Conservation (phyloP, 2,797 vertebrate genomes). For the Squalus acanthias region DNA sequence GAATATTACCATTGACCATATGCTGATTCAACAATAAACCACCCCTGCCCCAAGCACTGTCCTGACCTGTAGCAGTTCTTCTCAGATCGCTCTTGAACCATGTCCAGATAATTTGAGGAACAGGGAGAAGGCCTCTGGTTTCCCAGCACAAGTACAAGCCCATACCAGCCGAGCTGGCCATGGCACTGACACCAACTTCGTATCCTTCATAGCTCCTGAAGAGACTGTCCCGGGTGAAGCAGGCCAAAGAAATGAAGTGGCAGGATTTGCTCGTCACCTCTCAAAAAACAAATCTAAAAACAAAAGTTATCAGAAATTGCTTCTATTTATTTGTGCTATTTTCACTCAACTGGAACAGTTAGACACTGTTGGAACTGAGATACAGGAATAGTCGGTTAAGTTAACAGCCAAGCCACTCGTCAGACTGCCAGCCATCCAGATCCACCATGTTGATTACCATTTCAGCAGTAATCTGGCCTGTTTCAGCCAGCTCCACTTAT, state of each 20-base stretch:
- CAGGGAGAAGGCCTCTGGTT: neutral
- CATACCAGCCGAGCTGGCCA: neutral
- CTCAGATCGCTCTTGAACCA: neutral
- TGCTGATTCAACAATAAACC: neutral
- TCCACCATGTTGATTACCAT: neutral
- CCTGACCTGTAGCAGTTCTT: neutral
- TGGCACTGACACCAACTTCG: neutral
- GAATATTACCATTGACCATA: neutral
- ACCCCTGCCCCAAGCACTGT: neutral
- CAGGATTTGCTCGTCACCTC: neutral
- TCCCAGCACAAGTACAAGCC: neutral
- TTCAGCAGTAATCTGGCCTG: neutral
- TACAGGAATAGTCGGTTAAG: neutral
- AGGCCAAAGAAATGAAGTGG: neutral
- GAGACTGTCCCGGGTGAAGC: no score
- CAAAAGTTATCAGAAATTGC: neutral
- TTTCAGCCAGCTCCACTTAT: neutral
- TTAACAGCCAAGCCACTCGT: no score
- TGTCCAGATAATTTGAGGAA: neutral
- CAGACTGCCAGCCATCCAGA: no score
- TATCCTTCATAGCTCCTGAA: neutral
- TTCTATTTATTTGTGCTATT: neutral
- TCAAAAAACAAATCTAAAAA: neutral
- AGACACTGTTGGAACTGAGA: neutral
- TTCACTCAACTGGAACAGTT: neutral